Evolutionary conservation across 1,140 invertebrate species (phyloP).

Genomic region (Oncopodura yosiiana): DNA sequence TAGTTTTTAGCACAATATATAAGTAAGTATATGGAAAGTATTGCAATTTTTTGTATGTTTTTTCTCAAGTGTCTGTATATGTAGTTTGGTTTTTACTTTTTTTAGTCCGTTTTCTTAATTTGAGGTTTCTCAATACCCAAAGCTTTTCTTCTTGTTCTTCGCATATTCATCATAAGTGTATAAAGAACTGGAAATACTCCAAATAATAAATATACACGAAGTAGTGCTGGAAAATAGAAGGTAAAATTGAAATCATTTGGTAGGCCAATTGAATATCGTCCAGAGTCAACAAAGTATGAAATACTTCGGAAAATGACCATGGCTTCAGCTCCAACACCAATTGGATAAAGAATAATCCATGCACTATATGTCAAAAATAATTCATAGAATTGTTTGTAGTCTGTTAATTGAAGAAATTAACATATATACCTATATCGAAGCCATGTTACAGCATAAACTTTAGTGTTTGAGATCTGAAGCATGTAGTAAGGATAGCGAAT

Average conservation of each 20-base stretch:
- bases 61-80: too few species aligned
- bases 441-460: constrained; percentile 76
- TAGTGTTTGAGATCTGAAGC: constrained; percentile 60
- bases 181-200: constrained; percentile 62
- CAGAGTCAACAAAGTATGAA: constrained; percentile 78
- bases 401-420: too few species aligned
- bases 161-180: constrained; percentile 69
- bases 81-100: too few species aligned
- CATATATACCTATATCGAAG: too few species aligned
- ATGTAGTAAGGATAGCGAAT: constrained; percentile 84
- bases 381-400: too few species aligned
- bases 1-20: too few species aligned
- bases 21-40: too few species aligned
- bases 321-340: constrained; percentile 79
- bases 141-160: constrained; percentile 53
- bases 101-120: constrained; percentile 1
- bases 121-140: constrained; percentile 39
- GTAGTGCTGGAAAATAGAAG: constrained; percentile 70
- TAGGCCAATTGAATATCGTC: constrained; percentile 60
- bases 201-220: constrained; percentile 66
- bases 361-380: too few species aligned
- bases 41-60: too few species aligned
- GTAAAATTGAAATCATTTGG: constrained; percentile 78
- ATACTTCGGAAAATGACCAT: constrained; percentile 64
- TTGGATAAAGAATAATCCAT: constrained; percentile 85